Percentiles rank a stretch among this genome's conserved stretches.
These are phyloP conservation scores for Porites australiensis DNA, from an alignment of 64 coral and sea anemone species.

Conservation along the genomic window DNA sequence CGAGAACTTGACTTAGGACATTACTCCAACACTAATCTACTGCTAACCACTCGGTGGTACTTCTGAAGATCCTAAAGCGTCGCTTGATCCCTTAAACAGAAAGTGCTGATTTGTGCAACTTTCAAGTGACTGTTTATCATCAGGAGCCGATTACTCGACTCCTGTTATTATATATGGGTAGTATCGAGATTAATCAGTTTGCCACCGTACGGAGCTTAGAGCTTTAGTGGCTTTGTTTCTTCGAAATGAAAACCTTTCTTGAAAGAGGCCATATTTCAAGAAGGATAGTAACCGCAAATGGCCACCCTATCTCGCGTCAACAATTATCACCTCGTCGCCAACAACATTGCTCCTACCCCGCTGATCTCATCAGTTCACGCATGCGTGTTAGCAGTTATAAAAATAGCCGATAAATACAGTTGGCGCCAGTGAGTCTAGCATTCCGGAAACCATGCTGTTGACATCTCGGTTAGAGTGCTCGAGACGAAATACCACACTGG, in stretches of 20 bases:
- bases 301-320: not conserved
- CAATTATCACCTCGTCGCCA: not conserved
- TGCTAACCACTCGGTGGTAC: too few species aligned
- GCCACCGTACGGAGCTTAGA: too few species aligned
- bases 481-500: not conserved
- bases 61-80: too few species aligned
- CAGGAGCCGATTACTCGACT: too few species aligned
- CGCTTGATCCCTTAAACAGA: too few species aligned
- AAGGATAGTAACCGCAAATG: not conserved
- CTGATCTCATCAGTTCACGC: not conserved
- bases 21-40: too few species aligned
- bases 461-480: slow-evolving; percentile 1
- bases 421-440: slow-evolving; percentile 31
- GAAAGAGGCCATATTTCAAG: not conserved
- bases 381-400: not conserved
- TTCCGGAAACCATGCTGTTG: slow-evolving; percentile 41
- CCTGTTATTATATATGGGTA: too few species aligned
- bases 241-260: not conserved
- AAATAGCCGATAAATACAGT: slow-evolving; percentile 9
- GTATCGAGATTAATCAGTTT: too few species aligned
- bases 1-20: too few species aligned
- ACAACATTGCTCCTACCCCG: not conserved
- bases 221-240: too few species aligned
- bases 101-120: too few species aligned
- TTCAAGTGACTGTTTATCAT: too few species aligned